Base-by-base conservation (phyloP, 2,888 invertebrate genomes). In the Laothoe populi region DNA sequence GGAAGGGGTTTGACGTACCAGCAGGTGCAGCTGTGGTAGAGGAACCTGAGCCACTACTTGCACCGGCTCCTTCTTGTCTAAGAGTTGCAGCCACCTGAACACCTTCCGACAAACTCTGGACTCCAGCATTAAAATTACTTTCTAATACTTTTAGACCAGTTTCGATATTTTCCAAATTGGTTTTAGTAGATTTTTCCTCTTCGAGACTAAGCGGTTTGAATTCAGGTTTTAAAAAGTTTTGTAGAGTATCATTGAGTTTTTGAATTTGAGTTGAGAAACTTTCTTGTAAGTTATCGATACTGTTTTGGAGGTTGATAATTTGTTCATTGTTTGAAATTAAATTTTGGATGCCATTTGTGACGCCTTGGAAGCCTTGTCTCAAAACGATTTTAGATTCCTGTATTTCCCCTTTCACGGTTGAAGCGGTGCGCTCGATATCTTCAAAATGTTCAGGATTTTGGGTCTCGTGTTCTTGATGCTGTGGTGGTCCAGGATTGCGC, bases 381-480 rank as follows among this genome's bases (percentile, higher is more conserved):
- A 83, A 67, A 4, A 76, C 49, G 35, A 64, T 59, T 58, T 88
- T 79, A 0, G 89, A 79, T 13, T 84, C 81, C 7, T 78, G 69
- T 24, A 89, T 76, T 16, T 79, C 78, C 59, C 88, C 77, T 63
- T 81, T 86, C 42, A 90, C 78, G 8, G 73, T 70, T 1, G 75
- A 64, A 0, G 82, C 66, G 8, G 80, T 74, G 57, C 78, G 73
- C 57, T 83, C 77, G 11, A 81, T 80, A 8, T 81, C 77, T 4
- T 79, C 71, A 62, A 77, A 82, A 58, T 78, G 79, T 62, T 83
- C 86, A 1, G 90, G 85, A 65, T 86, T 89, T 70, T 92, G 92
- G 0, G 85, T 88, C 63, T 92, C 92, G 66, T 92, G 92, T 59
- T 90, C 83, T 66, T 90, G 90, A 1, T 85, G 83, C 67, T 92